These are phyloP conservation scores for Sminthurides aquaticus DNA, from an alignment of 2,888 invertebrate genomes.

Conservation along the genomic window DNA sequence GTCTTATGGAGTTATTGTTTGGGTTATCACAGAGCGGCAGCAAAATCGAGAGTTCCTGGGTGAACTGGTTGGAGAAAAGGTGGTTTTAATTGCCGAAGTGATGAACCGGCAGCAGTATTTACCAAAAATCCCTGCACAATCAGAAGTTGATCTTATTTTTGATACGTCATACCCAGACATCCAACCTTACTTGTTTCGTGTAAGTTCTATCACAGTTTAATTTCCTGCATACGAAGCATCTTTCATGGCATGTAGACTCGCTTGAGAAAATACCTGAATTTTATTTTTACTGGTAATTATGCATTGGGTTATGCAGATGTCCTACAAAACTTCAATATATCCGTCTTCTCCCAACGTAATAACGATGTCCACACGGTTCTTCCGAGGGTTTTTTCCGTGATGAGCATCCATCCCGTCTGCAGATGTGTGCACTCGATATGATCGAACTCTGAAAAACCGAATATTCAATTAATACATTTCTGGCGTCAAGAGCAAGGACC, in stretches of 20 bases:
- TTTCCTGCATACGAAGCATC: no score
- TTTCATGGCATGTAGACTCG: not conserved
- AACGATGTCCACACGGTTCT: slow-evolving; percentile 22
- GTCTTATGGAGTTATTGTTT: slow-evolving; percentile 1
- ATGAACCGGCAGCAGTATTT: slow-evolving; percentile 94
- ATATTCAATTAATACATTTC: no score
- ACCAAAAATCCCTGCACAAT: slow-evolving; percentile 88
- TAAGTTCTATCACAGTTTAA: slow-evolving; percentile 49
- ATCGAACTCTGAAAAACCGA: no score
- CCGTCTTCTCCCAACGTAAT: slow-evolving; percentile 25
- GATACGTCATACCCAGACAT: slow-evolving; percentile 88
- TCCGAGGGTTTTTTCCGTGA: slow-evolving; percentile 15
- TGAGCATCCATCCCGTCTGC: no score
- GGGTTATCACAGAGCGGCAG: slow-evolving; percentile 63
- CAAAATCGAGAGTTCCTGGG: slow-evolving; percentile 79
- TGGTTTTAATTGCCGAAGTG: slow-evolving; percentile 86
- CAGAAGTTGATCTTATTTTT: slow-evolving; percentile 86
- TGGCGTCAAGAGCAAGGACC: no score
- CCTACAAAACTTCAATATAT: slow-evolving; percentile 61
- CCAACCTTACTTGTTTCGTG: slow-evolving; percentile 93
- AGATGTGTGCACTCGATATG: no score
- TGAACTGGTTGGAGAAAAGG: slow-evolving; percentile 81
- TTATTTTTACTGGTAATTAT: no score
- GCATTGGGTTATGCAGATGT: slow-evolving; percentile 49
- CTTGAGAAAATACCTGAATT: not conserved